These are phyloP conservation scores for Erebia aethiops DNA, from an alignment of 2,888 invertebrate species.

Conservation along the genomic window DNA sequence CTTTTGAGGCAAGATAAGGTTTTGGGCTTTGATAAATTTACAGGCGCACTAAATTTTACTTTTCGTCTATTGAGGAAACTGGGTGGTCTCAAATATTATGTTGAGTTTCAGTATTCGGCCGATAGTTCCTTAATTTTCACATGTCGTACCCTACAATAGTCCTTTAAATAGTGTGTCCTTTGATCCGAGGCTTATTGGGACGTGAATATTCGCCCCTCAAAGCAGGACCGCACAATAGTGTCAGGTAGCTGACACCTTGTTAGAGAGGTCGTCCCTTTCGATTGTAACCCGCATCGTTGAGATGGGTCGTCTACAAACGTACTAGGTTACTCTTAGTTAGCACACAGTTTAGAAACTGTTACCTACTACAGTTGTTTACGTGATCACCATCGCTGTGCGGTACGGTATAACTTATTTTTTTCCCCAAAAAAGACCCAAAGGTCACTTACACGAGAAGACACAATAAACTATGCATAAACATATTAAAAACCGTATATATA, in stretches of 20 bases:
- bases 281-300: constrained; percentile 69
- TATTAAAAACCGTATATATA: too few species aligned
- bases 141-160: constrained; percentile 15
- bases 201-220: constrained; percentile 71
- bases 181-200: constrained; percentile 57
- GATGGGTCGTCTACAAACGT: constrained; percentile 67
- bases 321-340: constrained; percentile 28
- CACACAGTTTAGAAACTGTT: not conserved
- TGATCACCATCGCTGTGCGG: too few species aligned
- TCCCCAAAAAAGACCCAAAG: too few species aligned
- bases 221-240: constrained; percentile 70
- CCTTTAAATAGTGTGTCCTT: constrained; percentile 31
- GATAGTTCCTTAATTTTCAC: constrained; percentile 9
- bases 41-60: too few species aligned
- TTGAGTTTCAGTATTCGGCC: not conserved
- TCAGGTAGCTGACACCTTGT: constrained; percentile 78
- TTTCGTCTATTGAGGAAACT: too few species aligned
- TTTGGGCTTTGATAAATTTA: too few species aligned
- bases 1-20: too few species aligned
- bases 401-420: too few species aligned
- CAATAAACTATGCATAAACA: too few species aligned
- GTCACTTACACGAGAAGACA: too few species aligned
- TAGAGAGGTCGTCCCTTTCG: constrained; percentile 63
- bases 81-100: not conserved
- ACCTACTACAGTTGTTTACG: not conserved